A percentile compares a stretch with the other conserved stretches of the same genome.
Evolutionary conservation across 2,888 invertebrate species (phyloP).

Genomic region (Rapana venosa): DNA sequence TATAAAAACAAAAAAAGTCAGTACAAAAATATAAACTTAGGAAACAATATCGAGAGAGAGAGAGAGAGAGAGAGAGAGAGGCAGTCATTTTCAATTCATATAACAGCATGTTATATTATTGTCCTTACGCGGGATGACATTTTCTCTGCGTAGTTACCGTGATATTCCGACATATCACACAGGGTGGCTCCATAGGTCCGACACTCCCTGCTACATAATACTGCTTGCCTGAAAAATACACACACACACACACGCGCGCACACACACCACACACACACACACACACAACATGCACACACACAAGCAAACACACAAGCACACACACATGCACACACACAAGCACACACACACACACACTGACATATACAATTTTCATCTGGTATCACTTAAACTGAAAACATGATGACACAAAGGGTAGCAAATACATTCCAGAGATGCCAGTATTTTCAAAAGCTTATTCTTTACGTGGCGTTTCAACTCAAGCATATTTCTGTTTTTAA

Average conservation of each 20-base stretch:
- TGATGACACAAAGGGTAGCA: too few species aligned
- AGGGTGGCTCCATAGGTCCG: slow-evolving; percentile 93
- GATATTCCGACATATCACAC: slow-evolving; percentile 95
- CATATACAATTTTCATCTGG: too few species aligned
- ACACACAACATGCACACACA: slow-evolving; percentile 15
- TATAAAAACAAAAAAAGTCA: too few species aligned
- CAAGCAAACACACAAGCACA: slow-evolving; percentile 2
- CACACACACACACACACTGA: slow-evolving; percentile 3
- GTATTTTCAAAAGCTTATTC: too few species aligned
- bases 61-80: too few species aligned
- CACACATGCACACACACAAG: not conserved
- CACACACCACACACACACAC: not conserved
- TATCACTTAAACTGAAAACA: too few species aligned
- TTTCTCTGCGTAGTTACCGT: slow-evolving; percentile 83
- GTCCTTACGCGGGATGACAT: slow-evolving; percentile 65
- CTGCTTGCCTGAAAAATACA: slow-evolving; percentile 34
- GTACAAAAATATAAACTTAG: too few species aligned
- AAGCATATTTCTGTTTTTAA: too few species aligned
- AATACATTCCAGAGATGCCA: too few species aligned
- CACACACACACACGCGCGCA: not conserved
- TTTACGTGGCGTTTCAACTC: too few species aligned
- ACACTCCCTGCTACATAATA: slow-evolving; percentile 47
- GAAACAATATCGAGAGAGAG: too few species aligned
- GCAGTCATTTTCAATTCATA: too few species aligned
- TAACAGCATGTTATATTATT: not conserved